Percentiles rank a stretch among this genome's conserved stretches.
Evolutionary conservation across 2,888 invertebrate genomes (phyloP).

Genomic region (Fissipunctia ypsillon): DNA sequence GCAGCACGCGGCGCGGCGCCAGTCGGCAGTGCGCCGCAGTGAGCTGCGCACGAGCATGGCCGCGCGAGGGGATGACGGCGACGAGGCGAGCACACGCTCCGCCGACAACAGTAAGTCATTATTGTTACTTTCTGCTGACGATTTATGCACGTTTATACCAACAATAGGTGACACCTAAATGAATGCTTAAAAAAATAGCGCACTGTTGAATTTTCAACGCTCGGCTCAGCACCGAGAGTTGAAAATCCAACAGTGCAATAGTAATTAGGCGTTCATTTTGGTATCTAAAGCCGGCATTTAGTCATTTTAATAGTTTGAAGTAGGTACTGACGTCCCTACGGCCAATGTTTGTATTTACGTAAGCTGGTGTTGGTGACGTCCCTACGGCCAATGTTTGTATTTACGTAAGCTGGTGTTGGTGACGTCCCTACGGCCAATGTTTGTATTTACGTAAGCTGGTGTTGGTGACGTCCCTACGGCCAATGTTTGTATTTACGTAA

Average conservation of each 20-base stretch:
- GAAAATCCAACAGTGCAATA: background rate
- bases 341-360: too few species aligned
- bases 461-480: too few species aligned
- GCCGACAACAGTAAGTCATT: slow-evolving; percentile 24
- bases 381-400: too few species aligned
- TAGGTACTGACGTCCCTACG: too few species aligned
- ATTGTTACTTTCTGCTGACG: background rate
- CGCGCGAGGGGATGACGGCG: background rate
- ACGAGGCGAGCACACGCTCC: background rate
- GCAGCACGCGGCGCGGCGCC: background rate
- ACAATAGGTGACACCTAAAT: background rate
- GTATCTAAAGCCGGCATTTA: background rate
- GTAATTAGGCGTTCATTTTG: background rate
- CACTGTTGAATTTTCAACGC: background rate
- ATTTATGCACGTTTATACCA: background rate
- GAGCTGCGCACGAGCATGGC: slow-evolving; percentile 28
- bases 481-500: too few species aligned
- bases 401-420: too few species aligned
- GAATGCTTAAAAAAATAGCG: background rate
- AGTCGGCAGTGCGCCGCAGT: background rate
- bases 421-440: too few species aligned
- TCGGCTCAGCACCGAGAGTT: background rate
- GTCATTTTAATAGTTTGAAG: too few species aligned
- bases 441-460: too few species aligned
- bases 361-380: too few species aligned